A percentile compares a stretch with the other conserved stretches of the same genome.
Conservation (phyloP, 2,113 vertebrate genomes). For the Esox niger region DNA sequence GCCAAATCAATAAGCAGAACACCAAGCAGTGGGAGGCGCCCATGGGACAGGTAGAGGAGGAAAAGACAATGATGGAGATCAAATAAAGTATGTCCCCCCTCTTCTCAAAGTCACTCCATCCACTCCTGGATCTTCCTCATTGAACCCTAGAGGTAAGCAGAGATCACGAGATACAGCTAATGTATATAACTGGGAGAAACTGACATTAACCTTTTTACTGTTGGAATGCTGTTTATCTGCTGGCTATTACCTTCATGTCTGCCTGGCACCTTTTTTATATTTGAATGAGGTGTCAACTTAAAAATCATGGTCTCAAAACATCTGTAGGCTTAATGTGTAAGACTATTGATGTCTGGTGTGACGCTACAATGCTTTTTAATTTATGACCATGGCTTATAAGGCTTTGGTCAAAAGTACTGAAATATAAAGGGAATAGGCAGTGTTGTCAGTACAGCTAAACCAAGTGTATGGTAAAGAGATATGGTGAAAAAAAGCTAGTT, state of each 20-base stretch:
- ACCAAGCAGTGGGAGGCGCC: constrained; percentile 14
- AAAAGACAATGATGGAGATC: constrained; percentile 21
- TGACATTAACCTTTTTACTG: neutral
- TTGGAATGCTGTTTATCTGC: neutral
- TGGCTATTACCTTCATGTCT: neutral
- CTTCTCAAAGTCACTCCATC: constrained; percentile 37
- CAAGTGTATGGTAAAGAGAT: too few relatives aligned
- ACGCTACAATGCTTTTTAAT: too few relatives aligned
- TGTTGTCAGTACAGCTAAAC: too few relatives aligned
- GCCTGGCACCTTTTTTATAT: too few relatives aligned
- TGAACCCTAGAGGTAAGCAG: constrained; percentile 38
- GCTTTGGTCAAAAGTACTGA: too few relatives aligned
- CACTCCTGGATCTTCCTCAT: constrained; percentile 7
- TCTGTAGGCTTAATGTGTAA: too few relatives aligned
- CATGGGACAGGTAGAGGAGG: neutral
- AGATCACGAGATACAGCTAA: constrained; percentile 37
- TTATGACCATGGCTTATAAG: too few relatives aligned
- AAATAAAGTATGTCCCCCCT: constrained; percentile 31
- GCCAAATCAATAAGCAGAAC: constrained; percentile 47
- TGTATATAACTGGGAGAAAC: constrained; percentile 22
- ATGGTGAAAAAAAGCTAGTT: too few relatives aligned
- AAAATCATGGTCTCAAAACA: too few relatives aligned
- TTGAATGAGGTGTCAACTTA: too few relatives aligned
- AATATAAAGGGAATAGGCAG: too few relatives aligned
- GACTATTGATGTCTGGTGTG: too few relatives aligned